Evolutionary conservation across 2,888 invertebrate species (phyloP), one percentile per base, ranked within the genome.

Genomic region (Lottia scabra): DNA sequence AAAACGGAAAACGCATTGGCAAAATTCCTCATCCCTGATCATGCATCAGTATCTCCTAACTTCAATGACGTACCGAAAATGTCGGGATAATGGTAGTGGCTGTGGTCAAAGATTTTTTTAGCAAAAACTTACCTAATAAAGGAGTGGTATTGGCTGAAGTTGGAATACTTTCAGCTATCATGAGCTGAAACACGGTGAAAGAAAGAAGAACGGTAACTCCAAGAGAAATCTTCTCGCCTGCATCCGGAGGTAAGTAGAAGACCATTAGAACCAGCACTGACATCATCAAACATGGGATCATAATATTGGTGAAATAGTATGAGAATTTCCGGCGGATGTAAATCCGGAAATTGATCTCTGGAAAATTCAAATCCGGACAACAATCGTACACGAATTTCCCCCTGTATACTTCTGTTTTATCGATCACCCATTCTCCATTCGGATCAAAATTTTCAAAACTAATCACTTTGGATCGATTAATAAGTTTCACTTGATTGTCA

Each of bases 141-240:
- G 85, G 85, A 16, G 82, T 80, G 64, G 78, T 72, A 6, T 82
- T 78, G 5, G 84, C 81, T 0, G 83, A 83, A 44, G 82, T 77
- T 3, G 85, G 85, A n/a, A 86, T 76, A 65, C 79, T 83, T 68
- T 85, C 83, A n/a, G 85, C 84, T 38, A 85, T 84, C 68, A 85
- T 78, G 62, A 85, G 76, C 65, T 86, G 81, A 78, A 85, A 85
- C 66, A 85, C 85, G 15, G 83, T 81, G 74, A 84, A 85, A 46
- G 85, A 80, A 44, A 85, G 79, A 6, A 86, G 79, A 15, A 86
- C 83, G n/a, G 85, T 85, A 63, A 85, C 81, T n/a, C 85, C 85
- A 8, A 85, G 81, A 8, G 84, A 83, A 16, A 85, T 80, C 75
- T 85, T 85, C 73, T 85, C 85, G 0, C 85, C 85, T 13, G 82